Conservation (phyloP, 1,140 invertebrate species). For the Temnothorax longispinosus region DNA sequence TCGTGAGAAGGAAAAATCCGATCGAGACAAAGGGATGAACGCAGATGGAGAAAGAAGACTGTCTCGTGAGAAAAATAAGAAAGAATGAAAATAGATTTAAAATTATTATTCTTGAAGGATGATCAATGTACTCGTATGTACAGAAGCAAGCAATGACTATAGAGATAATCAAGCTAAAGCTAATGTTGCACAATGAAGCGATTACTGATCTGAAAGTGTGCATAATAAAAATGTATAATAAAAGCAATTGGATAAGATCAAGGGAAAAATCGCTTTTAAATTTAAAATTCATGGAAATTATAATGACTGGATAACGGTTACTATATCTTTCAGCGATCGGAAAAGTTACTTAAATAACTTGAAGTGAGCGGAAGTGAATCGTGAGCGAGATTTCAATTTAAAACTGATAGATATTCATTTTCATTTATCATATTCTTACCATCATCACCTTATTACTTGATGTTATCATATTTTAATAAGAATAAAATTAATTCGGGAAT, state of each 20-base stretch:
- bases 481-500: slow-evolving; percentile 16
- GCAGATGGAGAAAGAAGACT: background rate
- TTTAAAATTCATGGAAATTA: slow-evolving; percentile 44
- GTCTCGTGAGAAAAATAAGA: slow-evolving; percentile 10
- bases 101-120: slow-evolving; percentile 33
- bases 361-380: slow-evolving; percentile 9
- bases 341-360: slow-evolving; percentile 33
- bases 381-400: slow-evolving; percentile 26
- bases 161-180: background rate
- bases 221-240: slow-evolving; percentile 13
- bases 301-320: slow-evolving; percentile 13
- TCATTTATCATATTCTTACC: background rate
- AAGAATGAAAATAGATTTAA: slow-evolving; percentile 20
- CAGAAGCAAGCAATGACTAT: background rate
- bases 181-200: background rate
- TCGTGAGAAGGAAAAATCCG: slow-evolving; percentile 39
- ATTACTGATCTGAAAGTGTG: background rate
- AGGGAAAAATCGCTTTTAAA: background rate
- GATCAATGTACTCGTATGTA: background rate
- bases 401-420: slow-evolving; percentile 10
- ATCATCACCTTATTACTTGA: too few species aligned
- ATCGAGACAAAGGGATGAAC: slow-evolving; percentile 26
- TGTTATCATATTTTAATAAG: background rate
- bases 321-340: background rate
- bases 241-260: background rate